These are phyloP conservation scores for Nipponia nippon DNA, from an alignment of 2,113 vertebrate species.

Conservation along the genomic window DNA sequence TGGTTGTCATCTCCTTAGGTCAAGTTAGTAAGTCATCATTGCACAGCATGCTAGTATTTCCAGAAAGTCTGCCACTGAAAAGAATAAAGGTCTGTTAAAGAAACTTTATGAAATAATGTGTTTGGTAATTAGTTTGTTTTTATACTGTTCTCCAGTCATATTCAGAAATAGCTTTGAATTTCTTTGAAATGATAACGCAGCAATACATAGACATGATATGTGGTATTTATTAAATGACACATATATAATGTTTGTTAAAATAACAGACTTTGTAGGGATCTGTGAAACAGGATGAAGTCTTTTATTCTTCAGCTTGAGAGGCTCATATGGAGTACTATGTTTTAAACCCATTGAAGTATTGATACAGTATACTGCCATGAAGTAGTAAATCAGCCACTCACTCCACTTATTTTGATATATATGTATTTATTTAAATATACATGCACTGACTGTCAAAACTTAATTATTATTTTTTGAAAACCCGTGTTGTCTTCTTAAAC, in stretches of 20 bases:
- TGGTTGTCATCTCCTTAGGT: neutral
- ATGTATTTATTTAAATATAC: neutral
- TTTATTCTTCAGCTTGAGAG: neutral
- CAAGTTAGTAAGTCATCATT: neutral
- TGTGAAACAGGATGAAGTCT: neutral
- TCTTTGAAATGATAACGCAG: neutral
- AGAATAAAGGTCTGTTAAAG: neutral
- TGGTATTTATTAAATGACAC: neutral
- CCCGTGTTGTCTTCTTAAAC: neutral
- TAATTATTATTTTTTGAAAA: neutral
- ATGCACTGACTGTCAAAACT: neutral
- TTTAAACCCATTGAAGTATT: neutral
- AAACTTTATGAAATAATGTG: neutral
- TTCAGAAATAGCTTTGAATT: neutral
- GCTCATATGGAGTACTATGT: neutral
- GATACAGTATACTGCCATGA: neutral
- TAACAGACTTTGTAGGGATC: neutral
- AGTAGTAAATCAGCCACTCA: neutral
- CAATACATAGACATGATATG: fast-evolving
- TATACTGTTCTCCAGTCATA: neutral
- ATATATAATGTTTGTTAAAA: neutral
- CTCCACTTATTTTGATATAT: neutral
- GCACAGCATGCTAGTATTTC: neutral
- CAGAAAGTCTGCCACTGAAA: neutral
- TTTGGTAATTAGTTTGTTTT: neutral